These are phyloP conservation scores for Platycercus adscitus DNA, from an alignment of 2,113 vertebrate species.

Conservation along the genomic window DNA sequence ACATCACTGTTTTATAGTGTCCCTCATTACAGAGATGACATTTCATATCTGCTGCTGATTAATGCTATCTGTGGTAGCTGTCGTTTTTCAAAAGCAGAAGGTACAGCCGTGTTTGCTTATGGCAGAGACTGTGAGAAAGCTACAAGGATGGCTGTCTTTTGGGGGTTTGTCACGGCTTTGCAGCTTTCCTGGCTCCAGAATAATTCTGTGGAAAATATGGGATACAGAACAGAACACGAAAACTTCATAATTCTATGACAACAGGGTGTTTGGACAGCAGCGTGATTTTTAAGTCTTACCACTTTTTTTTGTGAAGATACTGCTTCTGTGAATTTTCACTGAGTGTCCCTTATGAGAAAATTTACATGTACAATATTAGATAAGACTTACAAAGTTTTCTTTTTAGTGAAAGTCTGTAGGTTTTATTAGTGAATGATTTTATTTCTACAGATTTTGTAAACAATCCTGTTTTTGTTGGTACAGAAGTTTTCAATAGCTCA, in stretches of 20 bases:
- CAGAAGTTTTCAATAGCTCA: background rate
- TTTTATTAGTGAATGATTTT: background rate
- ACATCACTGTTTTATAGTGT: background rate
- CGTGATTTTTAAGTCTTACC: background rate
- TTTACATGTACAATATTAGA: background rate
- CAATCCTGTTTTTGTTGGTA: background rate
- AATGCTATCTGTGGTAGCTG: background rate
- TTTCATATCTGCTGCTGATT: background rate
- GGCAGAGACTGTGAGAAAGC: background rate
- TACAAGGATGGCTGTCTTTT: background rate
- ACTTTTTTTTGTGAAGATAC: background rate
- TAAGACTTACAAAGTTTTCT: background rate
- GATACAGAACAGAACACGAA: background rate
- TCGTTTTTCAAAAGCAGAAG: background rate
- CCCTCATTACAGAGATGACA: background rate
- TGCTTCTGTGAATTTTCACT: background rate
- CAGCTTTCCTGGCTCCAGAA: background rate
- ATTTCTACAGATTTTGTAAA: background rate
- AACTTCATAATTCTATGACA: background rate
- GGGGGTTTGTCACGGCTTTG: background rate
- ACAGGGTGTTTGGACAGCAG: background rate
- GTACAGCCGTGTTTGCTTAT: background rate
- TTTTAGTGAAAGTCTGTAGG: background rate
- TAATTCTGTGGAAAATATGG: constrained; percentile 9
- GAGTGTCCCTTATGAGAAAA: background rate